Evolutionary conservation across 1,140 invertebrate species (phyloP), one percentile per base, ranked within the genome.

Genomic region (Drosophila pandora): DNA sequence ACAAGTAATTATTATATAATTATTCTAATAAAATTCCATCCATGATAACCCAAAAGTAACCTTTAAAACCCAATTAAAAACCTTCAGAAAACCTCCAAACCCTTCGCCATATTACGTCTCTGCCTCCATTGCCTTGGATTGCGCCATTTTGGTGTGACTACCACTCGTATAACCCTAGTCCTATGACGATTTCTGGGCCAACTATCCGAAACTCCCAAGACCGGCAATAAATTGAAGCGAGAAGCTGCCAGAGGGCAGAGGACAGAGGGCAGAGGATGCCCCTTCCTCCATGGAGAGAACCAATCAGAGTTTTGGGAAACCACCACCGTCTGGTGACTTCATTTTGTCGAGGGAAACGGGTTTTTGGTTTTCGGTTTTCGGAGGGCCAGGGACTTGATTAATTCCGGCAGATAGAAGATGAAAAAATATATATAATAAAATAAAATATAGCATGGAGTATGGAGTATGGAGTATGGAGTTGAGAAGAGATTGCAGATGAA

Each of bases 271-370:
- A 13, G 6, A 7, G 23, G 41, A 32, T 4, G 2, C n/a, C 13
- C 41, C 34, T 10, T 4, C 34, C 10, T 0, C 34, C 34, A 4
- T 9, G 9, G 3, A 34, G 10, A 17, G 28, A 45, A 47, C 32
- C 50, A 70, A 70, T 70, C 67, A 70, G 67, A 69, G 65, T 53
- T 52, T 68, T 28, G 17, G 37, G 34, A 69, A 59, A 73, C 68
- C 50, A 73, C 69, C 69, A 73, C 47, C 43, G 17, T 21, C 2
- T 32, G 28, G 54, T 9, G 52, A 73, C 69, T 73, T 73, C 70
- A 73, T 73, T 73, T 73, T 73, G 69, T 72, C n/a, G 21, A 41
- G 70, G 53, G 43, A 74, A 74, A 74, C 71, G 48, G 61, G 69
- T 74, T 74, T 73, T 39, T 23, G 7, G 5, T 5, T 6, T n/a